A percentile compares a stretch with the other conserved stretches of the same genome.
phyloP scores from a whole-genome alignment of 2,888 invertebrate species.

The Cephus pygmeus region DNA sequence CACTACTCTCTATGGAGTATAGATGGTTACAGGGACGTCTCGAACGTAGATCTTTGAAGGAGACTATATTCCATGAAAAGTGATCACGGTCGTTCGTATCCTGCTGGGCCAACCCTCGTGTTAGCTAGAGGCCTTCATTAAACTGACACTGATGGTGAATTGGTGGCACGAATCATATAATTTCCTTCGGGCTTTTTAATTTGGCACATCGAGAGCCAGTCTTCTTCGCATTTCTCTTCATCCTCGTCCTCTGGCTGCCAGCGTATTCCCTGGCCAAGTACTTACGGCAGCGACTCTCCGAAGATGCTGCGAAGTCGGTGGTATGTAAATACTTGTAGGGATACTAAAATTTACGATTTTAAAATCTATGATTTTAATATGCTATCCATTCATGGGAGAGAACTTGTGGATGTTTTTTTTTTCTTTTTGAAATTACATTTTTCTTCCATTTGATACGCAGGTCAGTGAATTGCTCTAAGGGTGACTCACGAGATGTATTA shows the following conservation, averaged over 20 bases:
- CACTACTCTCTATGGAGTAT: not conserved
- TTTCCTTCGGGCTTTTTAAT: constrained; percentile 41
- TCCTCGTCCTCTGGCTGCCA: constrained; percentile 18
- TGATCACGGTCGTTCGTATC: constrained; percentile 43
- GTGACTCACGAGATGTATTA: not conserved
- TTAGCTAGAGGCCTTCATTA: constrained; percentile 52
- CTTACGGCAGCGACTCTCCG: not conserved
- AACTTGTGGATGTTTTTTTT: not conserved
- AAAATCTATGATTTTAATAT: not conserved
- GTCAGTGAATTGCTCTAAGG: not conserved
- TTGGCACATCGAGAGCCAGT: constrained; percentile 40
- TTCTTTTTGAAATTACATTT: not conserved
- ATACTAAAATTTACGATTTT: not conserved
- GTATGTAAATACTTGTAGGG: not conserved
- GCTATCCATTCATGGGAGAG: not conserved
- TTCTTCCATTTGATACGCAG: not conserved
- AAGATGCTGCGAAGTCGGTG: not conserved
- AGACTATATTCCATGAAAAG: constrained; percentile 30
- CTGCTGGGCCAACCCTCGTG: constrained; percentile 49
- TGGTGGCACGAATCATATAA: constrained; percentile 52
- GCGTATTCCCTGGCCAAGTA: not conserved
- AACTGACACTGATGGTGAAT: constrained; percentile 53
- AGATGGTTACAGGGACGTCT: not conserved
- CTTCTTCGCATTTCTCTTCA: constrained; percentile 32
- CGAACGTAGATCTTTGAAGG: not conserved